Evolutionary conservation across 2,888 invertebrate genomes (phyloP), one percentile per base, ranked within the genome.

Genomic region (Pandemis corylana): DNA sequence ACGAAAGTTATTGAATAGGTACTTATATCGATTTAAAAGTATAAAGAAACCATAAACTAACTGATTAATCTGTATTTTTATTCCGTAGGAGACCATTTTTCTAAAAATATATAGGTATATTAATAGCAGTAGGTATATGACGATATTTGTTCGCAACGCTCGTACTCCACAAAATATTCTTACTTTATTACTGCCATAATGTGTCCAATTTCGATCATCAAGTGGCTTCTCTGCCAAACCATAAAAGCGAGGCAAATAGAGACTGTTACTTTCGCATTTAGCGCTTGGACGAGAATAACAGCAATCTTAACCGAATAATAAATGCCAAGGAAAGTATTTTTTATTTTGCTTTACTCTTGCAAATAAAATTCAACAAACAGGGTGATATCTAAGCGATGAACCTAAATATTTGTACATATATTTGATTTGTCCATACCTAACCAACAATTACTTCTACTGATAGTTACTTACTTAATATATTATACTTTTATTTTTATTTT

Each of bases 171-270:
- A 59, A 59, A 28, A 59, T 28, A 59, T 59, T 59, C 46, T 44
- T 44, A 44, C 10, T 20, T 56, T 20, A 59, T 28, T 59, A 28
- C 3, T 12, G 12, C 12, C 59, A 28, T 28, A 28, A 28, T 28
- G 10, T 59, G 12, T 12, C 28, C 59, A 59, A 28, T 28, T 59
- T 28, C 59, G 28, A 59, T 59, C 28, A 59, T 59, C 59, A 59
- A 59, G 59, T 10, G 20, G 10, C 59, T 59, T 56, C 7, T 28
- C 59, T 59, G 59, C 12, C 59, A 59, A 59, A 20, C 59, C 59
- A 59, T 59, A 28, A 59, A 56, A 59, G 28, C 28, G 12, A 59
- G 20, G 59, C 20, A 28, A 59, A 12, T 59, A 12, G 2, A 51
- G 5, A 51, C 49, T 13, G 56, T 28, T 59, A 12, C 28, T 28